Evolutionary conservation across 2,888 invertebrate species (phyloP).

Genomic region (Tipula vernalis): DNA sequence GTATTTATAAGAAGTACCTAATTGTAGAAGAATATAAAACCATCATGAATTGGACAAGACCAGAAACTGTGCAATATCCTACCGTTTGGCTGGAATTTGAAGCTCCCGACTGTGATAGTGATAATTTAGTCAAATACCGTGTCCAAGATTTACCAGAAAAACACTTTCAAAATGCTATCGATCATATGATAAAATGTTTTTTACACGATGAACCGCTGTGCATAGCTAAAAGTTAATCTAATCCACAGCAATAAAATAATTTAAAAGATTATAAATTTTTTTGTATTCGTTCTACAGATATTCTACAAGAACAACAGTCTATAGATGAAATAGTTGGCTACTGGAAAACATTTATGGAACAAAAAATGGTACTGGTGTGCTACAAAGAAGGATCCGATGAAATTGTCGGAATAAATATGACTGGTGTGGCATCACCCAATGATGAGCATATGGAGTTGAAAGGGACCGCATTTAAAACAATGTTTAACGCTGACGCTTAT

Average conservation of each 20-base stretch:
- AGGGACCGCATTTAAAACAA: background rate
- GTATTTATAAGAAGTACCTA: too few relatives aligned
- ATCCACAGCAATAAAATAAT: background rate
- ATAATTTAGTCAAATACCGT: conserved; percentile 10
- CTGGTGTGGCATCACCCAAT: background rate
- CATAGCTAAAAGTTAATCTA: background rate
- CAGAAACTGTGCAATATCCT: conserved; percentile 8
- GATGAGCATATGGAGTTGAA: background rate
- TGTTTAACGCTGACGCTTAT: background rate
- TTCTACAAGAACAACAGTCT: background rate
- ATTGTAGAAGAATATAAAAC: too few relatives aligned
- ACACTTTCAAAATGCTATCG: background rate
- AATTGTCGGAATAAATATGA: background rate
- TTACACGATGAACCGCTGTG: conserved; percentile 7
- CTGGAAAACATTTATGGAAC: background rate
- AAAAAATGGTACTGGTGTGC: background rate
- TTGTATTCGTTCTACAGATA: background rate
- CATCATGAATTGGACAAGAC: conserved; percentile 10
- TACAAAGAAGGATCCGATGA: background rate
- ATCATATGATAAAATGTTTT: conserved; percentile 10
- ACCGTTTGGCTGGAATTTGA: conserved; percentile 11
- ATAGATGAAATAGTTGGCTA: background rate
- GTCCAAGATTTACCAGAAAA: conserved; percentile 10
- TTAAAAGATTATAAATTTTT: background rate
- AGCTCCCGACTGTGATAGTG: conserved; percentile 11